phyloP scores from a whole-genome alignment of 2,888 invertebrate genomes.

The Byasa hedistus region DNA sequence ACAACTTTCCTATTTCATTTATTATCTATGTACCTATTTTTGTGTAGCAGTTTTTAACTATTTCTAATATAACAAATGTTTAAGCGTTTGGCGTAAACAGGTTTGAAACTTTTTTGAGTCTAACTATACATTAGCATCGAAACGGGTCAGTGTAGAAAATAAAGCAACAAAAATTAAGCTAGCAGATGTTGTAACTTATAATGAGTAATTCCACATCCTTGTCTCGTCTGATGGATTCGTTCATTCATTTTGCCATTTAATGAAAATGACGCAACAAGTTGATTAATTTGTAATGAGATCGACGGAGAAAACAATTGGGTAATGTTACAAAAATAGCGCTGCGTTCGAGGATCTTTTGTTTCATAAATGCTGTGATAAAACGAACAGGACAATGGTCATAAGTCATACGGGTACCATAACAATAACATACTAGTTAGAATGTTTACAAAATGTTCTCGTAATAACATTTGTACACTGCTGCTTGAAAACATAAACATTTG shows the following conservation, averaged over 20 bases:
- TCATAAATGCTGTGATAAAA: no score
- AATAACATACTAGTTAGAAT: no score
- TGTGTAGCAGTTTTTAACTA: background rate
- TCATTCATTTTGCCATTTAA: conserved; percentile 32
- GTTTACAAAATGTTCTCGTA: background rate
- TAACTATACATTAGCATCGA: background rate
- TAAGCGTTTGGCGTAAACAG: no score
- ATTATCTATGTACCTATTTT: no score
- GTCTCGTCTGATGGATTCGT: conserved; percentile 41
- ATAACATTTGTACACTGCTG: background rate
- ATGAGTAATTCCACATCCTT: conserved; percentile 43
- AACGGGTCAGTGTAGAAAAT: background rate
- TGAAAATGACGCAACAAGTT: conserved; percentile 10
- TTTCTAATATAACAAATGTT: background rate
- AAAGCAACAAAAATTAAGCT: background rate
- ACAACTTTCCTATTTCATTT: background rate
- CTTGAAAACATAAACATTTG: background rate
- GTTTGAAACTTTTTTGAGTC: no score
- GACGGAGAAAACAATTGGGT: background rate
- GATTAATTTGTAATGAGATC: conserved; percentile 18
- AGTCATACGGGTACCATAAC: no score
- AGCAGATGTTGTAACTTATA: conserved; percentile 31
- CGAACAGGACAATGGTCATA: no score
- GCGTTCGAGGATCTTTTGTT: background rate
- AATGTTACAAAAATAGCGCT: background rate